Evolutionary conservation across 2,113 vertebrate species (phyloP).

Genomic region (Halichoerus grypus): DNA sequence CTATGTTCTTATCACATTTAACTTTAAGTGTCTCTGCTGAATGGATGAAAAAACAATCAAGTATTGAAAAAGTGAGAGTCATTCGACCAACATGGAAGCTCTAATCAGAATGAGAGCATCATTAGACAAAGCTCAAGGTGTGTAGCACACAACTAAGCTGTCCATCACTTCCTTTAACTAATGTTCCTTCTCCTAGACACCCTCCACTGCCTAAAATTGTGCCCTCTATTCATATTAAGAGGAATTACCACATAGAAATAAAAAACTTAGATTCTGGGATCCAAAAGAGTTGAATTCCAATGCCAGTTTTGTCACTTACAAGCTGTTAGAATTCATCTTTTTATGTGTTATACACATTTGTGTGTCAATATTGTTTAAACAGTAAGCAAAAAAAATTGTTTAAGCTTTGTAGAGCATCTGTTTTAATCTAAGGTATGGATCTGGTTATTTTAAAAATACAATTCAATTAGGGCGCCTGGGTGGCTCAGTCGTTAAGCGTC

Average conservation of each 20-base stretch:
- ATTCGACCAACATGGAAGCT: neutral
- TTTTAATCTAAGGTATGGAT: neutral
- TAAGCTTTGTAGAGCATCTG: neutral
- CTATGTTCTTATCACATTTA: neutral
- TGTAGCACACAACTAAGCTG: neutral
- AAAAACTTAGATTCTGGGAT: neutral
- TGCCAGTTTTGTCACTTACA: neutral
- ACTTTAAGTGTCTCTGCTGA: neutral
- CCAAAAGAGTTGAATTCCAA: neutral
- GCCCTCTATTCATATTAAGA: neutral
- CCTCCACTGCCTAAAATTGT: neutral
- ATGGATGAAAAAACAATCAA: neutral
- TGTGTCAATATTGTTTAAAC: neutral
- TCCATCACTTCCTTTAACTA: neutral
- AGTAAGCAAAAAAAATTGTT: slow-evolving; percentile 5
- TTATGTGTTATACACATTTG: neutral
- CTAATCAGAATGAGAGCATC: neutral
- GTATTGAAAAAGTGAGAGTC: neutral
- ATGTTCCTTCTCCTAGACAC: neutral
- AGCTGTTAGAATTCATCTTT: slow-evolving; percentile 3
- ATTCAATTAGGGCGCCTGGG: neutral
- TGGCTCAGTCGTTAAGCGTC: no score
- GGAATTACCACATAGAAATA: neutral
- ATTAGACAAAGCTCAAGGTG: neutral
- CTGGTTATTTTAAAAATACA: neutral